These are phyloP conservation scores for Labeo catla DNA, from an alignment of 2,113 vertebrate genomes.

Conservation along the genomic window DNA sequence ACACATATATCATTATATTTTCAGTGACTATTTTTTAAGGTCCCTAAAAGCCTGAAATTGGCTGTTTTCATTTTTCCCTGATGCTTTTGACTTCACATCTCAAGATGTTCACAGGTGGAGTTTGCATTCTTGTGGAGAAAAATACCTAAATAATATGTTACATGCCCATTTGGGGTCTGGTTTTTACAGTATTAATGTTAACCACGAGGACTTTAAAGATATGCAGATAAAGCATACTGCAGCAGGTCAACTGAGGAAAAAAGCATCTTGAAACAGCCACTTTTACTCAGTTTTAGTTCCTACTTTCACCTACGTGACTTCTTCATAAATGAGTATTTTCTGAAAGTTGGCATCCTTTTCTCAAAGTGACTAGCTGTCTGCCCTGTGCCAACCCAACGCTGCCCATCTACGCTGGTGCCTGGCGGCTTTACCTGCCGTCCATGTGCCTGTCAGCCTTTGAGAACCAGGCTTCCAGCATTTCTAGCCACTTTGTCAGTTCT, in stretches of 20 bases:
- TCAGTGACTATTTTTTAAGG: not conserved
- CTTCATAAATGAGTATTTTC: not conserved
- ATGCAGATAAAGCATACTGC: not conserved
- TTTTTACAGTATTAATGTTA: not conserved
- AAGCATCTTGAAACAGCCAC: not conserved
- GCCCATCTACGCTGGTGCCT: constrained; percentile 47
- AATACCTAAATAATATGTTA: not conserved
- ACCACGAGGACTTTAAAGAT: not conserved
- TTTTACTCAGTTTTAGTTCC: not conserved
- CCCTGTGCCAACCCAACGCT: constrained; percentile 20
- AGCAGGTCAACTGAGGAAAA: not conserved
- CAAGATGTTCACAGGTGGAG: not conserved
- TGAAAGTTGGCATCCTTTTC: constrained; percentile 4
- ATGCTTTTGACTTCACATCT: not conserved
- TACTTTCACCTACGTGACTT: not conserved
- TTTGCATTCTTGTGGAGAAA: not conserved
- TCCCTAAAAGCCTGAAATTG: not conserved
- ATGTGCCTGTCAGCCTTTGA: constrained; percentile 60
- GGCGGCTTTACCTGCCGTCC: constrained; percentile 52
- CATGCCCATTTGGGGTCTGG: not conserved
- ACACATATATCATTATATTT: not conserved
- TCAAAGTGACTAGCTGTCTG: constrained; percentile 8
- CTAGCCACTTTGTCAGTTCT: constrained; percentile 56
- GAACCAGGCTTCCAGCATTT: constrained; percentile 41
- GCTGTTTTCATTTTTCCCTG: not conserved